Conservation (phyloP, 2,113 vertebrate species). For the Rhadina sibilatrix region DNA sequence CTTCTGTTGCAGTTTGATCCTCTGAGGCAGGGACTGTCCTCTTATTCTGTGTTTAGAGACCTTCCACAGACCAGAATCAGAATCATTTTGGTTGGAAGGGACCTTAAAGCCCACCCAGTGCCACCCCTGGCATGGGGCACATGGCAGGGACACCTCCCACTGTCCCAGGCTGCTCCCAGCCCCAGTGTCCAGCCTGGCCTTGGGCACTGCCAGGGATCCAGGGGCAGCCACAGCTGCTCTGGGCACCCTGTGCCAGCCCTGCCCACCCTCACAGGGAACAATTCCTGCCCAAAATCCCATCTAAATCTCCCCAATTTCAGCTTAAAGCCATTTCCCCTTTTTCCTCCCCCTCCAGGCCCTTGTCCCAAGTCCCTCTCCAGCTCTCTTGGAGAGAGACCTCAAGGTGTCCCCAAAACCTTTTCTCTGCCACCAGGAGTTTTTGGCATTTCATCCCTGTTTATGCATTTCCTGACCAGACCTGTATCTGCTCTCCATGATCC, state of each 20-base stretch:
- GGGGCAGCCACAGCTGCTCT: not conserved
- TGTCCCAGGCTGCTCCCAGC: not conserved
- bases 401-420: too few species aligned
- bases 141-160: not conserved
- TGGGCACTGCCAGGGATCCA: not conserved
- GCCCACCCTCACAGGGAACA: fast-evolving
- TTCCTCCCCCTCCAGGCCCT: not conserved
- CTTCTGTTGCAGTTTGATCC: not conserved
- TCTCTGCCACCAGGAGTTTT: not conserved
- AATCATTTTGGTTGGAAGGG: not conserved
- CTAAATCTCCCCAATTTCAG: fast-evolving
- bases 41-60: not conserved
- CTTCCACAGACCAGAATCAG: not conserved
- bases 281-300: not conserved
- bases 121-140: fast-evolving
- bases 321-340: not conserved
- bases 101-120: fast-evolving
- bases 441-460: not conserved
- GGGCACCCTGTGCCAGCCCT: not conserved
- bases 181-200: not conserved
- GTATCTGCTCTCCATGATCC: fast-evolving
- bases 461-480: not conserved
- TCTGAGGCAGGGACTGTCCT: not conserved
- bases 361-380: not conserved
- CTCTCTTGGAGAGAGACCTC: not conserved